phyloP scores from a whole-genome alignment of 2,888 invertebrate genomes.

The Lasioglossum calceatum region DNA sequence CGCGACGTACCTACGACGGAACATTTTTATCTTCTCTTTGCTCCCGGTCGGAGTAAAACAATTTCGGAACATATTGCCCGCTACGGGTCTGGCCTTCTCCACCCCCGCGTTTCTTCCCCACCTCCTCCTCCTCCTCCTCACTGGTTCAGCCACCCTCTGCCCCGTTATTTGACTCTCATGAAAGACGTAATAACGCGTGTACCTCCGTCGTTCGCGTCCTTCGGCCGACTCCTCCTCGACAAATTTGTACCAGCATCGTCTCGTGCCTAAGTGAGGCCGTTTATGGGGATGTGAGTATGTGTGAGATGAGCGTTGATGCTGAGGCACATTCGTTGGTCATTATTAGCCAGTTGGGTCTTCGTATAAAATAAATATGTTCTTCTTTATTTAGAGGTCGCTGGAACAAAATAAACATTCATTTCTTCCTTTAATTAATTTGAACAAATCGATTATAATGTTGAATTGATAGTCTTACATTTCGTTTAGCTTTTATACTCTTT shows the following conservation, averaged over 20 bases:
- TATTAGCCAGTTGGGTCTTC: background rate
- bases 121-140: background rate
- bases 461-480: too few species aligned
- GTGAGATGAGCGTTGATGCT: background rate
- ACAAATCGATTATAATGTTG: too few species aligned
- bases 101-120: background rate
- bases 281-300: background rate
- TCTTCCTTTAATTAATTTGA: background rate
- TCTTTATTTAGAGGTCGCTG: background rate
- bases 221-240: constrained; percentile 16
- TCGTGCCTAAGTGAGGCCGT: background rate
- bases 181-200: constrained; percentile 77
- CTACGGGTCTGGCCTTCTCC: constrained; percentile 56
- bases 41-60: constrained; percentile 76
- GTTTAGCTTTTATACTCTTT: too few species aligned
- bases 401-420: background rate
- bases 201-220: constrained; percentile 42
- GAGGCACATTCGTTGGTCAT: background rate
- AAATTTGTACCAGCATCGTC: background rate
- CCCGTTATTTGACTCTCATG: constrained; percentile 64
- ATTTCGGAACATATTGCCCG: constrained; percentile 80
- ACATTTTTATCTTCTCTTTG: constrained; percentile 75
- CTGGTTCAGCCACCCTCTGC: background rate
- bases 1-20: constrained; percentile 69
- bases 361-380: background rate